These are phyloP conservation scores for Papilio polyxenes DNA, from an alignment of 1,140 invertebrate genomes.

Conservation along the genomic window DNA sequence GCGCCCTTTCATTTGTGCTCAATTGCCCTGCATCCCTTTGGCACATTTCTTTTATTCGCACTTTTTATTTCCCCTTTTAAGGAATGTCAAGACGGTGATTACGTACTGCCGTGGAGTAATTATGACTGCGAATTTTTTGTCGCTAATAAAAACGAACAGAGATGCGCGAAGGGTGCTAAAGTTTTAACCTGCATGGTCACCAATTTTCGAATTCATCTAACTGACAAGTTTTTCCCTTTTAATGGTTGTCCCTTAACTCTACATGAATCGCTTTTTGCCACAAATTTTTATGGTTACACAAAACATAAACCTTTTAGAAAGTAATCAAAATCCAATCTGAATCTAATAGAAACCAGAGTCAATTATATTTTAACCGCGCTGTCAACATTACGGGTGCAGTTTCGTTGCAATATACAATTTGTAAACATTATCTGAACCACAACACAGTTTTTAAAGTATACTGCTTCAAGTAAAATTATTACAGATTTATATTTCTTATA, in stretches of 20 bases:
- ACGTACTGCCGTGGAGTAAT: constrained; percentile 59
- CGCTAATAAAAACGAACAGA: constrained; percentile 37
- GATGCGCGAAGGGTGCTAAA: background rate
- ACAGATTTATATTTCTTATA: background rate
- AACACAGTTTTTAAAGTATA: background rate
- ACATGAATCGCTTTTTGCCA: background rate
- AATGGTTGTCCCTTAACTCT: no score
- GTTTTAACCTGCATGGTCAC: background rate
- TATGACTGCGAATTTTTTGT: constrained; percentile 64
- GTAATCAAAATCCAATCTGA: background rate
- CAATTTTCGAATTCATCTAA: background rate
- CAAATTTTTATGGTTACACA: background rate
- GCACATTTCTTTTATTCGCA: constrained; percentile 73
- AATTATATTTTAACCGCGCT: constrained; percentile 10
- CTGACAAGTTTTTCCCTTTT: no score
- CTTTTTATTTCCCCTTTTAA: constrained; percentile 68
- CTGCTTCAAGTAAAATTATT: background rate
- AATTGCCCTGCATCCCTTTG: constrained; percentile 72
- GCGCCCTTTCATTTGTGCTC: constrained; percentile 70
- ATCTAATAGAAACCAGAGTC: background rate
- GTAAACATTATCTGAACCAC: constrained; percentile 4
- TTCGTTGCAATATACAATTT: background rate
- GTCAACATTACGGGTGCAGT: constrained; percentile 5
- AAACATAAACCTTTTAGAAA: background rate
- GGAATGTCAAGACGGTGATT: constrained; percentile 66